These are phyloP conservation scores for Euplagia quadripunctaria DNA, from an alignment of 2,888 invertebrate genomes.

Conservation along the genomic window DNA sequence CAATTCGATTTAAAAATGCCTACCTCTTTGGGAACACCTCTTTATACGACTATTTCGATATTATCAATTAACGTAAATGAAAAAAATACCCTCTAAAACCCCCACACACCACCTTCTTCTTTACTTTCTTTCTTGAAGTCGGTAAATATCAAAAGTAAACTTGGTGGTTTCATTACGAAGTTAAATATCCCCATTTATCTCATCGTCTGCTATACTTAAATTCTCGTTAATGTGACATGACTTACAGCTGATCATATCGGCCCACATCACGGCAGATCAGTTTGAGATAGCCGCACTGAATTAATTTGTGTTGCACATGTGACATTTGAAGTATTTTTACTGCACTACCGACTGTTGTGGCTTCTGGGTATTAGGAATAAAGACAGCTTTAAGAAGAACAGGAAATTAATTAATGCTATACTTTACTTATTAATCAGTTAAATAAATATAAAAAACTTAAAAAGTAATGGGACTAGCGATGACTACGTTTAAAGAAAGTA, in stretches of 20 bases:
- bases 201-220: slow-evolving; percentile 34
- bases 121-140: background rate
- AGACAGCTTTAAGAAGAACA: background rate
- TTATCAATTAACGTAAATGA: too few relatives aligned
- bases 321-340: slow-evolving; percentile 42
- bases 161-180: slow-evolving; percentile 6
- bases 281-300: slow-evolving; percentile 33
- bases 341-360: slow-evolving; percentile 17
- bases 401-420: background rate
- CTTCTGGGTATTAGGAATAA: slow-evolving; percentile 25
- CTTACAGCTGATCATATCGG: slow-evolving; percentile 42
- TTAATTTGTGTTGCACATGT: slow-evolving; percentile 28
- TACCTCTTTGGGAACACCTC: too few relatives aligned
- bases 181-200: slow-evolving; percentile 23
- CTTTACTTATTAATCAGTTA: background rate
- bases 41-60: too few relatives aligned
- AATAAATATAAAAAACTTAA: background rate
- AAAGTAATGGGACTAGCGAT: background rate
- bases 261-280: slow-evolving; percentile 38
- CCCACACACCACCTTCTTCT: background rate
- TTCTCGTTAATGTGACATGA: slow-evolving; percentile 46
- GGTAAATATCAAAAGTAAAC: background rate
- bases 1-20: too few relatives aligned
- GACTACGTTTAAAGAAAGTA: background rate
- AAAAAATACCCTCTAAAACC: too few relatives aligned